phyloP scores from a whole-genome alignment of 2,888 invertebrate species.

The Axea sp. region DNA sequence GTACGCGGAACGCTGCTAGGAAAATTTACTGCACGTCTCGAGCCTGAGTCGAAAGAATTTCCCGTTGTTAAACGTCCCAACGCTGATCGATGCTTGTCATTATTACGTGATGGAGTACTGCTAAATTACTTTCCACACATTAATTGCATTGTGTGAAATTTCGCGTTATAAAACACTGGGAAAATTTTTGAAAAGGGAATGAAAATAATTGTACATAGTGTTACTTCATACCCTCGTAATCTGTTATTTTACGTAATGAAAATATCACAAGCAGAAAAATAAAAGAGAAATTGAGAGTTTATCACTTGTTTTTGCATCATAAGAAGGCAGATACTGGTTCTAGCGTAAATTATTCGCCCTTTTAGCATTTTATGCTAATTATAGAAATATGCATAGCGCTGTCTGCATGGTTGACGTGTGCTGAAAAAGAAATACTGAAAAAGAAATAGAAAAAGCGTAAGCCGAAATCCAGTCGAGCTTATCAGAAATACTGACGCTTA shows the following conservation, averaged over 20 bases:
- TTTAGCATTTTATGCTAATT: conserved; percentile 54
- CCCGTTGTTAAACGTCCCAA: conserved; percentile 8
- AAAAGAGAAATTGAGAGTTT: conserved; percentile 14
- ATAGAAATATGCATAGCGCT: conserved; percentile 30
- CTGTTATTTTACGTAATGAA: not conserved
- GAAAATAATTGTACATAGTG: too few species aligned
- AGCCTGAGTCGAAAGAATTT: conserved; percentile 13
- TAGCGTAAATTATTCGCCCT: conserved; percentile 35
- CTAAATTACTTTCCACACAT: conserved; percentile 1
- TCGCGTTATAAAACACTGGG: too few species aligned
- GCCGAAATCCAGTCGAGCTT: conserved; percentile 45
- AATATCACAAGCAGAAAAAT: too few species aligned
- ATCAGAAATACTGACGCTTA: conserved; percentile 54
- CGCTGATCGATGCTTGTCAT: conserved; percentile 28
- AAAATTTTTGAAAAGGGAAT: too few species aligned
- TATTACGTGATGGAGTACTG: conserved; percentile 2
- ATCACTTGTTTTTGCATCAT: conserved; percentile 14
- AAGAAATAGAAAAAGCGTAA: conserved; percentile 10
- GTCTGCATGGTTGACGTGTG: conserved; percentile 24
- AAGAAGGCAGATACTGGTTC: conserved; percentile 10
- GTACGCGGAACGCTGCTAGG: not conserved
- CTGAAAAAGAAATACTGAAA: conserved; percentile 31
- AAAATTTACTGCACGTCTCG: conserved; percentile 18
- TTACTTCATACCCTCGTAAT: not conserved
- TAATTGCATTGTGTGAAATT: too few species aligned